Evolutionary conservation across 2,797 vertebrate species (phyloP).

Genomic region (Crenichthys baileyi): DNA sequence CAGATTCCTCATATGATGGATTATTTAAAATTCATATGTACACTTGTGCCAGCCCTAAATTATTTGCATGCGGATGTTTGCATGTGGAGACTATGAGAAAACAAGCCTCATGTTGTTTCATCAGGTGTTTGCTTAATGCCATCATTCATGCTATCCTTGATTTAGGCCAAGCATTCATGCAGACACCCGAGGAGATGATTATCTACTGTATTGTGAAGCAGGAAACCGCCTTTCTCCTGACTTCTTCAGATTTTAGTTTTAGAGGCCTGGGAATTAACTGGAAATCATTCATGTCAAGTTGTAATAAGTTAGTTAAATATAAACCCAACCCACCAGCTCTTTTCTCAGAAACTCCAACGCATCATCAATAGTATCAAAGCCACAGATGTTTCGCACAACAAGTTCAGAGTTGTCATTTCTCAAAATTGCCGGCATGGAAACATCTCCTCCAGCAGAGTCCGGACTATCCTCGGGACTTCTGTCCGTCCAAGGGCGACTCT

Average conservation of each 20-base stretch:
- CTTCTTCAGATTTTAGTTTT: neutral
- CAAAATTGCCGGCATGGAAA: slow-evolving; percentile 27
- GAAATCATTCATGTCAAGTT: neutral
- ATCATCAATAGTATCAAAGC: slow-evolving; percentile 87
- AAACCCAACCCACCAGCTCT: slow-evolving; percentile 87
- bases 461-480: slow-evolving; percentile 2
- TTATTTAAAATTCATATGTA: neutral
- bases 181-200: slow-evolving; percentile 24
- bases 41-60: slow-evolving; percentile 7
- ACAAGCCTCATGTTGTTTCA: slow-evolving; percentile 34
- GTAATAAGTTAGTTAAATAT: neutral
- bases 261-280: neutral
- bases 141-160: slow-evolving; percentile 5
- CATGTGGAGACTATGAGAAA: slow-evolving; percentile 20
- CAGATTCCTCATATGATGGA: neutral
- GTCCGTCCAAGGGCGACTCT: slow-evolving; percentile 84
- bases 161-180: slow-evolving; percentile 21
- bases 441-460: slow-evolving; percentile 24
- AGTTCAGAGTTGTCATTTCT: slow-evolving; percentile 46
- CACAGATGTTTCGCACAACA: slow-evolving; percentile 78
- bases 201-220: slow-evolving; percentile 3
- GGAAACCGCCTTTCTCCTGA: neutral
- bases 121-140: slow-evolving; percentile 28
- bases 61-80: slow-evolving; percentile 1
- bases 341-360: slow-evolving; percentile 90